Conservation (phyloP, 30 jellyfish, hydroid and myxozoan genomes). For the Hydractinia symbiolongicarpus region DNA sequence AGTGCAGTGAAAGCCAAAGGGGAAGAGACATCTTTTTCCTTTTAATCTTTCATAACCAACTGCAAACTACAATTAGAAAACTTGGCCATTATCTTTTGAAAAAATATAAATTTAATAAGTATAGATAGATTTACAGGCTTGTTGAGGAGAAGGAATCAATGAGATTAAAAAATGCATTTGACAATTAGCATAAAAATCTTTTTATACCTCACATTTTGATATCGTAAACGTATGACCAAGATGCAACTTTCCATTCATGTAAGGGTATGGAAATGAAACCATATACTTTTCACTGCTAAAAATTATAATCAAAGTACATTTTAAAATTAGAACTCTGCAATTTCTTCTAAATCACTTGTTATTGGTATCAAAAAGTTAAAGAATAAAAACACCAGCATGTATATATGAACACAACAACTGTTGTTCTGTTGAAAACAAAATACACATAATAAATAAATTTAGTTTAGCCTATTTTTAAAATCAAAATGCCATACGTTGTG, state of each 20-base stretch:
- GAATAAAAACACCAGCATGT: too few relatives aligned
- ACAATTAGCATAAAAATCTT: background rate
- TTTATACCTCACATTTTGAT: conserved; percentile 54
- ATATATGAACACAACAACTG: too few relatives aligned
- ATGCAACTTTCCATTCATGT: conserved; percentile 99
- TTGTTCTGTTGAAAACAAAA: too few relatives aligned
- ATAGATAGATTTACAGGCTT: background rate
- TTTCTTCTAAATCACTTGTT: too few relatives aligned
- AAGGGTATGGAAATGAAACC: conserved; percentile 98
- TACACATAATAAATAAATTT: too few relatives aligned
- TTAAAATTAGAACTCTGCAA: too few relatives aligned
- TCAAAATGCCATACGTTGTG: too few relatives aligned
- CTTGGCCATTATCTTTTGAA: background rate
- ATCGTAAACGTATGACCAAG: conserved; percentile 97
- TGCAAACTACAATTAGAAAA: conserved; percentile 59
- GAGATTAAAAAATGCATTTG: background rate
- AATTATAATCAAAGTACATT: background rate
- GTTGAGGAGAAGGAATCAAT: background rate
- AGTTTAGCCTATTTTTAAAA: too few relatives aligned
- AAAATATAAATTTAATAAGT: background rate
- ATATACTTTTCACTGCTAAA: conserved; percentile 66
- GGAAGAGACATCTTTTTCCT: conserved; percentile 96
- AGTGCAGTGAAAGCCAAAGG: conserved; percentile 99
- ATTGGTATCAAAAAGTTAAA: too few relatives aligned
- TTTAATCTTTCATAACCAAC: conserved; percentile 95